These are phyloP conservation scores for Datnioides undecimradiatus DNA, from an alignment of 2,113 vertebrate genomes.

Conservation along the genomic window DNA sequence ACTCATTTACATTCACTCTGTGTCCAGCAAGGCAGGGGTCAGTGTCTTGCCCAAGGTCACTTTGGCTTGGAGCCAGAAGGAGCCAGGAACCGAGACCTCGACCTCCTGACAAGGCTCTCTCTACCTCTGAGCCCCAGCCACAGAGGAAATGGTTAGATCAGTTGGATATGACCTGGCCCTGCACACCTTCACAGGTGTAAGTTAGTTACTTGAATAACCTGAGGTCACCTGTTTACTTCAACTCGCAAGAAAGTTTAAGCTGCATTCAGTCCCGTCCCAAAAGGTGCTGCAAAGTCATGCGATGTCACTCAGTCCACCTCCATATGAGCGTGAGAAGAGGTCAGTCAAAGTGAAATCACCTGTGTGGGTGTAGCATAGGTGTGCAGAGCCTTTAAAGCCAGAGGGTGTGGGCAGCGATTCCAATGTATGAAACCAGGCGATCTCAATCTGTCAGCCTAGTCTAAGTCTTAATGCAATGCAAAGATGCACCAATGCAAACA, in stretches of 20 bases:
- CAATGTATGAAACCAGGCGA: neutral
- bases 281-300: neutral
- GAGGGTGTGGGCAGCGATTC: neutral
- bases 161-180: neutral
- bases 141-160: too few relatives aligned
- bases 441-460: too few relatives aligned
- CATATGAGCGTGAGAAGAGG: neutral
- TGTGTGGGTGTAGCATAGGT: neutral
- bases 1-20: too few relatives aligned
- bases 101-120: too few relatives aligned
- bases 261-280: neutral
- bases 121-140: too few relatives aligned
- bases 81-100: too few relatives aligned
- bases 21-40: too few relatives aligned
- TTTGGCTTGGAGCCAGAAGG: too few relatives aligned
- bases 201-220: neutral
- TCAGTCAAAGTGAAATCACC: neutral
- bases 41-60: too few relatives aligned
- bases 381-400: neutral
- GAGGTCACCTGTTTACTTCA: neutral
- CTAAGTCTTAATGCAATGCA: neutral
- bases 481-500: neutral
- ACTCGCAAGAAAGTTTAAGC: neutral
- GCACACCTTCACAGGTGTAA: neutral
- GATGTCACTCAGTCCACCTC: neutral